Percentiles rank a stretch among this genome's conserved stretches.
Conservation (phyloP, 2,113 vertebrate species). For the Microcebus murinus region DNA sequence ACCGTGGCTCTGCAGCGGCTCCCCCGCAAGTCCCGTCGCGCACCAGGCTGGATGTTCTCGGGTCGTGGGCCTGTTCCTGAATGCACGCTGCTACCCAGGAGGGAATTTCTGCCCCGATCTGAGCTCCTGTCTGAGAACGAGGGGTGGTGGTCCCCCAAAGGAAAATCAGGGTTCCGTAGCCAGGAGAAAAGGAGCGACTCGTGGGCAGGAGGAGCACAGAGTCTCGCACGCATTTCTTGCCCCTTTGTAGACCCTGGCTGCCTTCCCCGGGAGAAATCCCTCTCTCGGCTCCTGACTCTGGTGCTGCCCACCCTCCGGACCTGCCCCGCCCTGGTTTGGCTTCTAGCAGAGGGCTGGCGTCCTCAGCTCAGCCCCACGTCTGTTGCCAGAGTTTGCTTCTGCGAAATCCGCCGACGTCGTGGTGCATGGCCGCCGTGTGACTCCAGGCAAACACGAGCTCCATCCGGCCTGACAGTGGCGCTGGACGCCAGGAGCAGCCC, state of each 20-base stretch:
- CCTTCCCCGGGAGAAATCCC: accelerated
- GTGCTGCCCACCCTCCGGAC: accelerated
- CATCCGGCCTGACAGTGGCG: no score
- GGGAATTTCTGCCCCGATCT: not conserved
- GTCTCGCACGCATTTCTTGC: no score
- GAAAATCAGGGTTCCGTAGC: not conserved
- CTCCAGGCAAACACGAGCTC: accelerated
- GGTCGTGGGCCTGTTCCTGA: not conserved
- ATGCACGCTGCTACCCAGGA: accelerated
- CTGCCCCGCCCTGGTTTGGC: not conserved
- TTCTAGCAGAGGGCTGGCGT: not conserved
- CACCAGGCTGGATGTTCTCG: not conserved
- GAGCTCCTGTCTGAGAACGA: not conserved
- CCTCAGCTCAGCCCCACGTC: accelerated
- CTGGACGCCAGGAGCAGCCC: accelerated
- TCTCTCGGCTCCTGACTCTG: not conserved
- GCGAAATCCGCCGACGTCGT: accelerated
- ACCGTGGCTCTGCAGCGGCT: accelerated
- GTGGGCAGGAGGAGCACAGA: not conserved
- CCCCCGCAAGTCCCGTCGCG: not conserved
- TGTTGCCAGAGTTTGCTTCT: accelerated
- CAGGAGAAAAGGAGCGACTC: not conserved
- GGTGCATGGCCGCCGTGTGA: accelerated
- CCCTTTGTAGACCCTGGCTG: accelerated
- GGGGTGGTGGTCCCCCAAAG: no score